A percentile compares a stretch with the other conserved stretches of the same genome.
These are phyloP conservation scores for Chaetura pelagica DNA, from an alignment of 2,113 vertebrate genomes.

Conservation along the genomic window DNA sequence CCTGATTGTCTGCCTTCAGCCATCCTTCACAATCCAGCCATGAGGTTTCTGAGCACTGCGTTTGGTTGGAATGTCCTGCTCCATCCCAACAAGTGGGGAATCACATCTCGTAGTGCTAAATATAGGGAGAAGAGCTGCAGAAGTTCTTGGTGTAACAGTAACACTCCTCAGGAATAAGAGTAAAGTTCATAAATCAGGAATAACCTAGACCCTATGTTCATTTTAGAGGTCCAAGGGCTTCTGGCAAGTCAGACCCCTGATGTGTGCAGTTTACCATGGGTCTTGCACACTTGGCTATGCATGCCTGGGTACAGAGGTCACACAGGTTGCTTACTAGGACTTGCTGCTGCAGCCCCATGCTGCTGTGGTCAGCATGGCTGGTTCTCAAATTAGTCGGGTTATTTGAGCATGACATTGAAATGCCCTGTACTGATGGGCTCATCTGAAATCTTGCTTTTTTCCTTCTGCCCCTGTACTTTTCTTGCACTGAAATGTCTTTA, in stretches of 20 bases:
- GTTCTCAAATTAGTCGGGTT: background rate
- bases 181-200: background rate
- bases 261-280: background rate
- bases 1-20: background rate
- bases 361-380: background rate
- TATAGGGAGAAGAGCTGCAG: accelerated
- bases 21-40: background rate
- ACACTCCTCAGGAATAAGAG: background rate
- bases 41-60: background rate
- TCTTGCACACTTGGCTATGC: background rate
- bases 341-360: background rate
- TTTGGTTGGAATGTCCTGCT: background rate
- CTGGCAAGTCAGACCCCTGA: background rate
- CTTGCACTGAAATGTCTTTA: background rate
- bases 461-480: background rate
- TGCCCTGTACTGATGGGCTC: background rate
- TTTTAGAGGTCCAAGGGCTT: background rate
- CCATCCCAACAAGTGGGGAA: background rate
- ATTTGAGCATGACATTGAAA: background rate
- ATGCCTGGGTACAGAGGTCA: background rate
- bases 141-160: background rate
- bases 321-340: accelerated
- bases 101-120: background rate
- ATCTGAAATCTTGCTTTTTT: background rate
- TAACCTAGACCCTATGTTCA: background rate